phyloP scores from a whole-genome alignment of 2,797 vertebrate genomes.

The Myripristis jacobus region DNA sequence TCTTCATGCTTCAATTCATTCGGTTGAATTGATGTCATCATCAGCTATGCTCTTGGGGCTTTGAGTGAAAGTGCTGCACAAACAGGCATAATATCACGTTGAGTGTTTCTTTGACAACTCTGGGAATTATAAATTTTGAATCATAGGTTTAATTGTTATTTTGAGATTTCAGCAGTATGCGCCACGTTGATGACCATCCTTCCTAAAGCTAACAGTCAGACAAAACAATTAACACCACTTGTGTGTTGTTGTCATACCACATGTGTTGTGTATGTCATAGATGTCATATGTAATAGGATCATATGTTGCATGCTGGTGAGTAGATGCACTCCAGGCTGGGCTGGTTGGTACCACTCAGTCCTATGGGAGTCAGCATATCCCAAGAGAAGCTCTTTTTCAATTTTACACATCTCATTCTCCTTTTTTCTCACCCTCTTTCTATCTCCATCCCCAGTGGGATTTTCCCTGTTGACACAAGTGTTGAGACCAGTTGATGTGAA shows the following conservation, averaged over 20 bases:
- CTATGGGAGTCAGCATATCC: constrained; percentile 42
- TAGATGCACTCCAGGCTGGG: constrained; percentile 34
- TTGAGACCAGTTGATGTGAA: constrained; percentile 10
- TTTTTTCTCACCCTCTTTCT: background rate
- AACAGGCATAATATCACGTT: constrained; percentile 22
- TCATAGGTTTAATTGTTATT: constrained; percentile 8
- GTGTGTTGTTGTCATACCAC: background rate
- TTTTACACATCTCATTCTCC: constrained; percentile 10
- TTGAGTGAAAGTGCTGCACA: constrained; percentile 26
- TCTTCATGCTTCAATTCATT: constrained; percentile 65
- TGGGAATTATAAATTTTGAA: background rate
- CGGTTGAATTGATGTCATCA: constrained; percentile 54
- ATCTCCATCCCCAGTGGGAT: background rate
- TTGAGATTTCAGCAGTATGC: background rate
- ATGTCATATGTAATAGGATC: constrained; percentile 55
- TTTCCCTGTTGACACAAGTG: constrained; percentile 21
- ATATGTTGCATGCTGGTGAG: constrained; percentile 21
- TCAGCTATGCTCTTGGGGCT: constrained; percentile 42
- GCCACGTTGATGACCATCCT: background rate
- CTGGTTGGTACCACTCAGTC: constrained; percentile 27
- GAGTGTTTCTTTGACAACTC: constrained; percentile 12
- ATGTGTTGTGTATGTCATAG: constrained; percentile 25
- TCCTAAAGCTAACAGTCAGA: constrained; percentile 15
- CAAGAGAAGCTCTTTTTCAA: constrained; percentile 37
- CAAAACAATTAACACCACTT: constrained; percentile 6